Base-by-base conservation (phyloP, 2,113 vertebrate genomes). In the Planiliza haematocheilus region DNA sequence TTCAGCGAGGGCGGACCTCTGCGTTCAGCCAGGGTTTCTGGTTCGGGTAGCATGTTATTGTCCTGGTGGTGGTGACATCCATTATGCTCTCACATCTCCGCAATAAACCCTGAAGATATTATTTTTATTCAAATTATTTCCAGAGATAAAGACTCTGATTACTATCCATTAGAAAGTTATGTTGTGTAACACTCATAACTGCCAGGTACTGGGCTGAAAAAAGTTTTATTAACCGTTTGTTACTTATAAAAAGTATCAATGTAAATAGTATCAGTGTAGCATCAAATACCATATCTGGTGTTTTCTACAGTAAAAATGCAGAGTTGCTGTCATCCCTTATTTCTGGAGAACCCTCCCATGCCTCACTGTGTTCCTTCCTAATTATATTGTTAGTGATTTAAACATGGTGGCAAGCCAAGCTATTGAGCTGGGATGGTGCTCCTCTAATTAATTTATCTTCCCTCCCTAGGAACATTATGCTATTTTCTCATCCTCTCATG, bases 401-500 rank as follows among this genome's bases (percentile, higher is more conserved):
- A 79, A 79, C 78, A 81, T 43, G 72, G 66, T 75, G 80, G 80
- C 53, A 62, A 81, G 67, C 41, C 42, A 53, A 71, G 52, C 68
- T 63, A 68, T 80, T 66, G 65, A 70, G 45, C 74, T 71, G 51
- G 58, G 72, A 60, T 74, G 61, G 61, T 66, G 77, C 65, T 62
- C 46, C 21, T 48, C 61, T 84, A 80, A 86, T 88, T 84, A 88
- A 84, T 80, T 77, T 69, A 46, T 72, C 69, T 79, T 58, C 55
- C 63, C 62, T 88, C 60, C 74, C 74, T 37, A 38, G 68, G 64
- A 48, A 57, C 55, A 56, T 73, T 42, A 48, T 51, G 30, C 67
- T 42, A 51, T 60, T 80, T 77, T 41, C 39, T 62, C 64, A 17
- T 45, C 24, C 45, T 74, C 38, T 58, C 18, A 14, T 57, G 18